Evolutionary conservation across 2,888 invertebrate genomes (phyloP).

Genomic region (Chrysopilus asiliformis): DNA sequence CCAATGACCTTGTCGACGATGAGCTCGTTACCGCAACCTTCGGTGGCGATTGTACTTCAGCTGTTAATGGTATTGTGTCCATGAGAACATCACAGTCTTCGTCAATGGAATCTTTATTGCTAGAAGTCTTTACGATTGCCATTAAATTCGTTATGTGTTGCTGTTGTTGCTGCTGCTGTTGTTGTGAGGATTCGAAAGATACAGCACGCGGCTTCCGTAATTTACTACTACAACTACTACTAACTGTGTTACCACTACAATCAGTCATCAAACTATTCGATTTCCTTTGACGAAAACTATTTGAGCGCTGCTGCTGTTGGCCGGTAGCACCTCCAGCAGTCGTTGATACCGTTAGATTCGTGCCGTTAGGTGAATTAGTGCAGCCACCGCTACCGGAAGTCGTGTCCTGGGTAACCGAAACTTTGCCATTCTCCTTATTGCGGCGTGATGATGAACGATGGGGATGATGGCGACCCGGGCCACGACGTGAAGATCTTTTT

Average conservation of each 20-base stretch:
- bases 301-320: slow-evolving; percentile 9
- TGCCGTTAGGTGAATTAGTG: slow-evolving; percentile 4
- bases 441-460: slow-evolving; percentile 42
- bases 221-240: slow-evolving; percentile 8
- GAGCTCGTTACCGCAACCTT: slow-evolving; percentile 13
- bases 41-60: slow-evolving; percentile 2
- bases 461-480: slow-evolving; percentile 38
- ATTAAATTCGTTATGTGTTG: slow-evolving; percentile 5
- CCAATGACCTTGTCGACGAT: slow-evolving; percentile 15
- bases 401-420: slow-evolving; percentile 17
- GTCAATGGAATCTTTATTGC: slow-evolving; percentile 6
- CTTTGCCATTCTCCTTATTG: slow-evolving; percentile 42
- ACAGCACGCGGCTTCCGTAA: slow-evolving; percentile 16
- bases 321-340: not conserved
- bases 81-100: slow-evolving; percentile 16
- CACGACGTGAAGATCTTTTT: slow-evolving; percentile 42
- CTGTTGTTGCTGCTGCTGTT: slow-evolving; percentile 17
- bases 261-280: slow-evolving; percentile 12
- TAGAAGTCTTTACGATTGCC: slow-evolving; percentile 7
- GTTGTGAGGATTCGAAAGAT: slow-evolving; percentile 16
- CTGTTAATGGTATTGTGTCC: slow-evolving; percentile 24
- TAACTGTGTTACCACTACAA: slow-evolving; percentile 5
- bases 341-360: not conserved
- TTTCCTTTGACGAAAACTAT: slow-evolving; percentile 15
- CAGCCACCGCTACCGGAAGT: slow-evolving; percentile 9